Percentiles rank a stretch among this genome's conserved stretches.
Conservation (phyloP, 1,140 invertebrate species). For the Danaus plexippus region DNA sequence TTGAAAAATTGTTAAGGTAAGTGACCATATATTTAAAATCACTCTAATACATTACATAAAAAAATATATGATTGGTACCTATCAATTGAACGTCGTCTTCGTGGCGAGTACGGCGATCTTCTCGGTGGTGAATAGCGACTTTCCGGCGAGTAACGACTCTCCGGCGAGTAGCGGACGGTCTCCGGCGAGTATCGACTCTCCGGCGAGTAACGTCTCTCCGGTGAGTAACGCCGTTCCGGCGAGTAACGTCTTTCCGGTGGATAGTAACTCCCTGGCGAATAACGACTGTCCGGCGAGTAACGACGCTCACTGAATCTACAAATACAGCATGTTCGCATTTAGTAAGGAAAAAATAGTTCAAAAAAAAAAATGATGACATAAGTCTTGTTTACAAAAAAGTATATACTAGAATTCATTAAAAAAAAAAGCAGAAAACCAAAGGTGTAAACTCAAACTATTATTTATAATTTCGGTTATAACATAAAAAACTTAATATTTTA, state of each 20-base stretch:
- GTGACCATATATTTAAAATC: too few relatives aligned
- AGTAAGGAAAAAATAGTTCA: too few relatives aligned
- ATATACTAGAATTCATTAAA: too few relatives aligned
- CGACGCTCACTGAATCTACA: conserved; percentile 45
- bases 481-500: too few relatives aligned
- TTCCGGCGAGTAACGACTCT: conserved; percentile 43
- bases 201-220: conserved; percentile 51
- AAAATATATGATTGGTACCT: conserved; percentile 27
- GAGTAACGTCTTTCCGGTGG: conserved; percentile 47
- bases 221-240: conserved; percentile 47
- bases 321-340: neutral
- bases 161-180: conserved; percentile 46
- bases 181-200: conserved; percentile 52
- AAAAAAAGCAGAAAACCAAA: too few relatives aligned
- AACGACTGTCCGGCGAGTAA: conserved; percentile 46
- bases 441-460: too few relatives aligned
- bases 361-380: too few relatives aligned
- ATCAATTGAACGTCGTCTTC: conserved; percentile 36
- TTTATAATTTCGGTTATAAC: too few relatives aligned
- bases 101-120: conserved; percentile 36
- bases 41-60: neutral
- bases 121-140: conserved; percentile 33
- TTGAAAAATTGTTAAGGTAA: too few relatives aligned
- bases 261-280: conserved; percentile 46
- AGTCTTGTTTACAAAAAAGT: too few relatives aligned